phyloP scores from a whole-genome alignment of 2,797 vertebrate species.

The Sebastes paucispinis region DNA sequence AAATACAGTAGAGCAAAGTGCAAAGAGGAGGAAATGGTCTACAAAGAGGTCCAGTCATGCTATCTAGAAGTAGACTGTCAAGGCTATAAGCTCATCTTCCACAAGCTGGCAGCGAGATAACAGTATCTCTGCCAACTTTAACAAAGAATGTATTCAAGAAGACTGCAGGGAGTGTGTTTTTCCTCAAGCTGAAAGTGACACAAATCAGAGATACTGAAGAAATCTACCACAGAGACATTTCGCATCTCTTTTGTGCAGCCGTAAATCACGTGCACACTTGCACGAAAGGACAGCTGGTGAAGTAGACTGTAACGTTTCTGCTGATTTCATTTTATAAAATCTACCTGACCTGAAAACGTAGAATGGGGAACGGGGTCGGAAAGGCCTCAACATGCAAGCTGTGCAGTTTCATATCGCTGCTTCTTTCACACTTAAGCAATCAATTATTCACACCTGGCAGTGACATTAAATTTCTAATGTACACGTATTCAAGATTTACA shows the following conservation, averaged over 20 bases:
- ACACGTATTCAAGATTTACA: slow-evolving; percentile 6
- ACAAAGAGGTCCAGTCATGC: slow-evolving; percentile 35
- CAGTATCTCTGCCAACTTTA: slow-evolving; percentile 12
- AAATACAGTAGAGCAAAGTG: slow-evolving; percentile 9
- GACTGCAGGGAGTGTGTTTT: slow-evolving; percentile 27
- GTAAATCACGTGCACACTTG: slow-evolving; percentile 2
- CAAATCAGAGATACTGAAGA: slow-evolving; percentile 38
- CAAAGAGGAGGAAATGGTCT: not conserved
- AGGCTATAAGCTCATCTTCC: slow-evolving; percentile 38
- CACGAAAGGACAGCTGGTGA: slow-evolving; percentile 16
- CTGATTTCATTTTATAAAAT: slow-evolving; percentile 34
- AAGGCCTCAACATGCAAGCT: slow-evolving; percentile 42
- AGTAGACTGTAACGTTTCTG: slow-evolving; percentile 11
- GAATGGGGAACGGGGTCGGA: not conserved
- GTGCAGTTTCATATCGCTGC: slow-evolving; percentile 52
- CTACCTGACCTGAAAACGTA: slow-evolving; percentile 39
- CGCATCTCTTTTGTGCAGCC: slow-evolving; percentile 8
- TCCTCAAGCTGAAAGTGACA: slow-evolving; percentile 36
- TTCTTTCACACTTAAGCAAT: slow-evolving; percentile 49
- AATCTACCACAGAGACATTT: slow-evolving; percentile 15
- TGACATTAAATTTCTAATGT: slow-evolving; percentile 39
- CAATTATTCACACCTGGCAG: slow-evolving; percentile 66
- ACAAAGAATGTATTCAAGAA: slow-evolving; percentile 65
- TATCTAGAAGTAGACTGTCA: slow-evolving; percentile 38
- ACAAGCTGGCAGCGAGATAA: slow-evolving; percentile 51